Evolutionary conservation across 1,140 invertebrate genomes (phyloP).

Genomic region (Macrobrachium nipponense): DNA sequence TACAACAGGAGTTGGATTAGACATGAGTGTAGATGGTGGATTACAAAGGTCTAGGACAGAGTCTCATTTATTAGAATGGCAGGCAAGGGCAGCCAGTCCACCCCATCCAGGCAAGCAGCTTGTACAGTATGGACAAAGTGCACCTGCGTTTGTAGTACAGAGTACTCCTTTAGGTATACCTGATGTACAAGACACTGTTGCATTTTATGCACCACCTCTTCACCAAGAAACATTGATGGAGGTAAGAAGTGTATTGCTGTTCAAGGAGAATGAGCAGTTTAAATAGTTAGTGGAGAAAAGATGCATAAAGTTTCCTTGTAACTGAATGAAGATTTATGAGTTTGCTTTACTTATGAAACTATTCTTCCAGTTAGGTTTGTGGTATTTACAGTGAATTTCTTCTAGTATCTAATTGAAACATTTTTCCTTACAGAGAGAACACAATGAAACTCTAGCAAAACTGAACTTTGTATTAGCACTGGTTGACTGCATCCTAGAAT

Average conservation of each 20-base stretch:
- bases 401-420: background rate
- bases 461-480: constrained; percentile 92
- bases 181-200: constrained; percentile 46
- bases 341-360: too few species aligned
- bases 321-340: too few species aligned
- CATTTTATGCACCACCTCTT: constrained; percentile 57
- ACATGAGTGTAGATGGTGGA: constrained; percentile 52
- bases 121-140: constrained; percentile 50
- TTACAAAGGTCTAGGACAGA: constrained; percentile 61
- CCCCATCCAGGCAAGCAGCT: constrained; percentile 48
- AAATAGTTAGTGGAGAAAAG: too few species aligned
- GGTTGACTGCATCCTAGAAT: constrained; percentile 89
- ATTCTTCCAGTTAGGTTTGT: too few species aligned
- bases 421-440: constrained; percentile 77
- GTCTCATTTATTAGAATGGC: constrained; percentile 52
- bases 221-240: constrained; percentile 62
- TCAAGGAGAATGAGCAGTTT: background rate
- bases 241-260: constrained; percentile 7
- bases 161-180: background rate
- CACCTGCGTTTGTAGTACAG: constrained; percentile 48
- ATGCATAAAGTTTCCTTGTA: too few species aligned
- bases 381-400: too few species aligned
- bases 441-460: constrained; percentile 93
- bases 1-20: constrained; percentile 31
- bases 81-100: constrained; percentile 43